phyloP scores from a whole-genome alignment of 2,888 invertebrate species.

The Synergus umbraculus region DNA sequence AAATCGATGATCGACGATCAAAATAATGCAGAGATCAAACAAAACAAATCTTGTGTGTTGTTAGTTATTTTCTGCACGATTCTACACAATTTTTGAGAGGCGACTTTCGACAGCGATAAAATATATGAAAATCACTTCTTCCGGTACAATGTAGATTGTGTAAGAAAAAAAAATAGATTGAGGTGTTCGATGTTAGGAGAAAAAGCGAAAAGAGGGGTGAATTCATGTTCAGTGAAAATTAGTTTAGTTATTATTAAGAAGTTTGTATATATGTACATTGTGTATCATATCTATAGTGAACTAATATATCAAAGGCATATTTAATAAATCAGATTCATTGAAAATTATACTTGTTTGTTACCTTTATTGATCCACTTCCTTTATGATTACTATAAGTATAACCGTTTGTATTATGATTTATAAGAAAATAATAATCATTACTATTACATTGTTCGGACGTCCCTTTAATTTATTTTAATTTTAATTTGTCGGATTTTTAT shows the following conservation, averaged over 20 bases:
- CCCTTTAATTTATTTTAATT: too few species aligned
- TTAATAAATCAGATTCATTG: conserved; percentile 68
- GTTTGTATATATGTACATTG: conserved; percentile 76
- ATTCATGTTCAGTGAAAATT: conserved; percentile 5
- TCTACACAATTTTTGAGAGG: background rate
- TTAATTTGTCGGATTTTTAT: background rate
- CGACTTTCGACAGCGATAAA: background rate
- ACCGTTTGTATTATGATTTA: too few species aligned
- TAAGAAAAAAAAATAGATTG: conserved; percentile 19
- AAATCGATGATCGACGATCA: conserved; percentile 2
- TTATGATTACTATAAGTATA: background rate
- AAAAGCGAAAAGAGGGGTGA: conserved; percentile 5
- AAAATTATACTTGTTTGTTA: conserved; percentile 41
- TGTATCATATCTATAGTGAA: conserved; percentile 72
- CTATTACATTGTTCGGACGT: too few species aligned
- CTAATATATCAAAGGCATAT: conserved; percentile 72
- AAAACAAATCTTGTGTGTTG: background rate
- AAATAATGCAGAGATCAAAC: background rate
- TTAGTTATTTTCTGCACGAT: background rate
- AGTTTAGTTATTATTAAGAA: conserved; percentile 47
- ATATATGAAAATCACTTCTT: background rate
- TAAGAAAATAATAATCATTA: too few species aligned
- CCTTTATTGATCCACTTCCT: background rate
- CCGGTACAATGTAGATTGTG: background rate
- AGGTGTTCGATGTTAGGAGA: background rate